Conservation (phyloP, 1,140 invertebrate species). For the Drosophila trapezifrons region DNA sequence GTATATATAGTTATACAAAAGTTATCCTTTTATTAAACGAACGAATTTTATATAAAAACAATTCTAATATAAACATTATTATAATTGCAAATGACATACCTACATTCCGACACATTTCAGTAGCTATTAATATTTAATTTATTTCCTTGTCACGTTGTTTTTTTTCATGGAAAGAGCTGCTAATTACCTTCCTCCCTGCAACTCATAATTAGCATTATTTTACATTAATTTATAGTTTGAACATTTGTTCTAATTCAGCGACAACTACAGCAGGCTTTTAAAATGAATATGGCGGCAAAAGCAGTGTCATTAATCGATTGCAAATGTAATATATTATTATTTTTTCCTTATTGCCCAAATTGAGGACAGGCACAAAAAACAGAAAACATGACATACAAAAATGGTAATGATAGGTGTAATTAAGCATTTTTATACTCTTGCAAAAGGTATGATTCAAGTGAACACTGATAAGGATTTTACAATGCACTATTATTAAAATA, state of each 20-base stretch:
- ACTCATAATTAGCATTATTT: constrained; percentile 6
- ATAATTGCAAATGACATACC: background rate
- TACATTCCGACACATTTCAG: background rate
- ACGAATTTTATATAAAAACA: background rate
- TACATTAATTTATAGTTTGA: constrained; percentile 11
- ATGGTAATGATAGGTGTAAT: constrained; percentile 14
- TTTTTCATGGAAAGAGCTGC: constrained; percentile 9
- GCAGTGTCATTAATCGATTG: constrained; percentile 20
- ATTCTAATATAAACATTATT: background rate
- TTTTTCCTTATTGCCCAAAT: constrained; percentile 6
- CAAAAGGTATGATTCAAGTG: constrained; percentile 1
- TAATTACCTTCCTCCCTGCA: constrained; percentile 27
- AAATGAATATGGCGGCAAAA: constrained; percentile 10
- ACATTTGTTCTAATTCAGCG: constrained; percentile 14
- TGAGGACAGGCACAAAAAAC: constrained; percentile 1
- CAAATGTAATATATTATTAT: constrained; percentile 25
- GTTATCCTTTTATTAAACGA: too few species aligned
- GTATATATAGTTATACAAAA: too few species aligned
- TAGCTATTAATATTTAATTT: constrained; percentile 25
- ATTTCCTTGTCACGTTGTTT: background rate
- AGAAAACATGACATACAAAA: constrained; percentile 15
- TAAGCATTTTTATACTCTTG: constrained; percentile 9
- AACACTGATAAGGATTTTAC: background rate
- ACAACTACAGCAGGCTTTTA: constrained; percentile 1
- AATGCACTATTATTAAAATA: background rate